Percentiles rank a stretch among this genome's conserved stretches.
Conservation (phyloP, 2,888 invertebrate species). For the Carcina quercana region DNA sequence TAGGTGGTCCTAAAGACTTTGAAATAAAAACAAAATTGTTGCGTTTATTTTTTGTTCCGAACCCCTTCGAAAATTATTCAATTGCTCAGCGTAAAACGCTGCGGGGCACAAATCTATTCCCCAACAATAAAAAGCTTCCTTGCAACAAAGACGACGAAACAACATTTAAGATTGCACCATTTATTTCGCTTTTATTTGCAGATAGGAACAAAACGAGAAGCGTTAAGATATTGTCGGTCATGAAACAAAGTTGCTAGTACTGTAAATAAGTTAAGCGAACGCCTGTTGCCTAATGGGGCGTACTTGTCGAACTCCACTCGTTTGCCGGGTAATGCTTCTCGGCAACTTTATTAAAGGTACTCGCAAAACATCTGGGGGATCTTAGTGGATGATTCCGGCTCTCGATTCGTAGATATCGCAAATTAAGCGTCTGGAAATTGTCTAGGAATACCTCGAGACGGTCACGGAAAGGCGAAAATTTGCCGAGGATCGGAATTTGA, state of each 20-base stretch:
- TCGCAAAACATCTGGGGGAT: slow-evolving; percentile 22
- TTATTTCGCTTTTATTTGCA: slow-evolving; percentile 13
- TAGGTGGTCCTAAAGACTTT: too few relatives aligned
- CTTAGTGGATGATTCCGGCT: slow-evolving; percentile 8
- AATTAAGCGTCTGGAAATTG: slow-evolving; percentile 6
- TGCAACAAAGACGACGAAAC: slow-evolving; percentile 6
- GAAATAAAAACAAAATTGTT: too few relatives aligned
- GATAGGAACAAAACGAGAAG: slow-evolving; percentile 18
- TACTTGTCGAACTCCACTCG: slow-evolving; percentile 28
- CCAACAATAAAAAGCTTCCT: too few relatives aligned
- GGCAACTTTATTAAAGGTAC: slow-evolving; percentile 32
- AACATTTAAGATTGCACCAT: slow-evolving; percentile 9
- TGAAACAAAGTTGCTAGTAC: slow-evolving; percentile 32
- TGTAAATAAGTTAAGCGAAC: slow-evolving; percentile 48
- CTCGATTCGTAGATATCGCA: slow-evolving; percentile 10
- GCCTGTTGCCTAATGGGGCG: slow-evolving; percentile 51
- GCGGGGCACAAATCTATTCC: too few relatives aligned
- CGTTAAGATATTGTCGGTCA: slow-evolving; percentile 24
- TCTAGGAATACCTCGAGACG: neutral
- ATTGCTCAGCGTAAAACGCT: too few relatives aligned
- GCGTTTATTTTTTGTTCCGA: too few relatives aligned
- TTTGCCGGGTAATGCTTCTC: slow-evolving; percentile 10
- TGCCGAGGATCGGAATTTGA: neutral
- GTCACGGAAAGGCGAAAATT: neutral
- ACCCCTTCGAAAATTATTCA: too few relatives aligned